These are phyloP conservation scores for Aphaenogaster ashmeadi DNA, from an alignment of 1,140 invertebrate species.

Conservation along the genomic window DNA sequence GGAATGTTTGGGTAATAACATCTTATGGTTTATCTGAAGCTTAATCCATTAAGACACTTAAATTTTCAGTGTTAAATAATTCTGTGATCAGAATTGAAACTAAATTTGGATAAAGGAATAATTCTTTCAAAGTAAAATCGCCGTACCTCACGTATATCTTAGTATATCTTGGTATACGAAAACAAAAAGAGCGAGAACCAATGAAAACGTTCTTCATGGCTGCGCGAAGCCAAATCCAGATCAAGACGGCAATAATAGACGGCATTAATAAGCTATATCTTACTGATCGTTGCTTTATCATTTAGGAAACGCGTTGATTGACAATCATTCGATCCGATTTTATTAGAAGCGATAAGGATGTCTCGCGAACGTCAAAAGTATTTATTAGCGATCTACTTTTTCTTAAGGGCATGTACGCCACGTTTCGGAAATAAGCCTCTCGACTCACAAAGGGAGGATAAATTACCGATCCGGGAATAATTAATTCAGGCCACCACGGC, in stretches of 20 bases:
- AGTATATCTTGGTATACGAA: conserved; percentile 1
- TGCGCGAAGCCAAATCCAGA: conserved; percentile 35
- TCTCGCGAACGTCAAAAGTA: background rate
- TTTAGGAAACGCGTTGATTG: background rate
- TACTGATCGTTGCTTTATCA: conserved; percentile 22
- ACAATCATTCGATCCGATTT: background rate
- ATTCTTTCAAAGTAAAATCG: background rate
- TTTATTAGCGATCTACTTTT: background rate
- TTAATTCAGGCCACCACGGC: background rate
- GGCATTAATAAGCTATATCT: background rate
- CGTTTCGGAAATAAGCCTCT: background rate
- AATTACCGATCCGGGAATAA: conserved; percentile 21
- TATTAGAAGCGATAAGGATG: background rate
- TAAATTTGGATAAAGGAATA: background rate
- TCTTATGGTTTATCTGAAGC: background rate
- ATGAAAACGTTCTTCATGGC: conserved; percentile 26
- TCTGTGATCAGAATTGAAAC: background rate
- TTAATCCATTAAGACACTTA: background rate
- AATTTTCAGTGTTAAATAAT: background rate
- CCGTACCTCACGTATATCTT: no score
- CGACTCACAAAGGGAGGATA: background rate
- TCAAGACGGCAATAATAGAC: conserved; percentile 16
- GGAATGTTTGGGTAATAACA: background rate
- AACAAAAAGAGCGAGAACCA: conserved; percentile 18
- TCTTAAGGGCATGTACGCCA: background rate